A percentile compares a stretch with the other conserved stretches of the same genome.
Conservation (phyloP, 2,797 vertebrate genomes). For the Meriones psammophilus region DNA sequence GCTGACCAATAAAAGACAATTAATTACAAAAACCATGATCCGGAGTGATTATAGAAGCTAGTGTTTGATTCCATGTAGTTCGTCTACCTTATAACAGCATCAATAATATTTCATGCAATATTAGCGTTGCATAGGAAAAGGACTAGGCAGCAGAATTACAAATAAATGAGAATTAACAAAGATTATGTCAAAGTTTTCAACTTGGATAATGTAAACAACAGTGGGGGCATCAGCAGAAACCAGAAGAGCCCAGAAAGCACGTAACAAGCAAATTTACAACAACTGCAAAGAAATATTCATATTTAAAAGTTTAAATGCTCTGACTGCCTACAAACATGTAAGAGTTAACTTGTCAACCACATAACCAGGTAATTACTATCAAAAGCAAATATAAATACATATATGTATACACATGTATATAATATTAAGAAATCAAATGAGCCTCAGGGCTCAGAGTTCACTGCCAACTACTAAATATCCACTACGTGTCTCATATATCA, state of each 20-base stretch:
- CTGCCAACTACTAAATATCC: neutral
- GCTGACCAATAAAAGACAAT: slow-evolving; percentile 23
- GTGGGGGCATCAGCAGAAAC: neutral
- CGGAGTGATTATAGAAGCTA: neutral
- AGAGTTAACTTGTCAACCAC: neutral
- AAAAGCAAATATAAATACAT: neutral
- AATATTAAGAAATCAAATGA: neutral
- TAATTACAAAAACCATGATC: neutral
- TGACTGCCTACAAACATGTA: neutral
- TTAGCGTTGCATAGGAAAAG: slow-evolving; percentile 19
- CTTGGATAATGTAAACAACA: neutral
- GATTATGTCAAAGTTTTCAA: neutral
- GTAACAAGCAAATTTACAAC: neutral
- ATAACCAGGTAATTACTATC: slow-evolving; percentile 6
- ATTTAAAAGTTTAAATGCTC: neutral
- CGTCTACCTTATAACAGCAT: neutral
- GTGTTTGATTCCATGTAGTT: neutral
- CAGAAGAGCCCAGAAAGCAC: neutral
- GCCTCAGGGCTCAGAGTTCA: neutral
- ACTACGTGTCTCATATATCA: neutral
- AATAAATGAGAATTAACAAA: slow-evolving; percentile 39
- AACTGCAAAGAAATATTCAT: slow-evolving; percentile 24
- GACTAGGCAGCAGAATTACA: neutral
- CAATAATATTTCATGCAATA: slow-evolving; percentile 29
- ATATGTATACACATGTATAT: neutral